phyloP scores from a whole-genome alignment of 2,888 invertebrate genomes.

The Xestia xanthographa region DNA sequence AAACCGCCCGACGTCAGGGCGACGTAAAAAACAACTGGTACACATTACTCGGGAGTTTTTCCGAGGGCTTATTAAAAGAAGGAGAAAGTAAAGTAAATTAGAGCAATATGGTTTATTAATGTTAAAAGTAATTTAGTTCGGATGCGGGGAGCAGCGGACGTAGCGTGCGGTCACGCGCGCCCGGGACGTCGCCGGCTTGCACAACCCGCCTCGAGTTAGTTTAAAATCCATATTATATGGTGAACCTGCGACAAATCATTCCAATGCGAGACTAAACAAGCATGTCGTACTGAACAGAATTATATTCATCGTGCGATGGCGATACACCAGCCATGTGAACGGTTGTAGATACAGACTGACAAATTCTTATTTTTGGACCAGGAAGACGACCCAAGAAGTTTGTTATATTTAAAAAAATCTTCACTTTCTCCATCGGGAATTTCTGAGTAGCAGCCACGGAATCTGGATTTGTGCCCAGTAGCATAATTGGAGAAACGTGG shows the following conservation, averaged over 20 bases:
- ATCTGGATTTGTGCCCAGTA: background rate
- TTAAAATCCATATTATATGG: conserved; percentile 59
- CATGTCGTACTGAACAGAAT: background rate
- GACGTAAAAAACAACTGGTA: conserved; percentile 89
- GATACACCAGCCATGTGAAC: background rate
- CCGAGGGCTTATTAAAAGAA: conserved; percentile 89
- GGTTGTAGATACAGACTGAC: background rate
- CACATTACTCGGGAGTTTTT: conserved; percentile 84
- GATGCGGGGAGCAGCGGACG: conserved; percentile 77
- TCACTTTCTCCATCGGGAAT: background rate
- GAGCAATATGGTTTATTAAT: conserved; percentile 89
- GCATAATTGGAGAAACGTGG: too few species aligned
- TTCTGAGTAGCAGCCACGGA: background rate
- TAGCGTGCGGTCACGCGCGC: conserved; percentile 82
- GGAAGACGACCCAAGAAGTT: too few species aligned
- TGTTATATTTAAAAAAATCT: background rate
- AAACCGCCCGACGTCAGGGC: conserved; percentile 85
- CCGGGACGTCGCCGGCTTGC: conserved; percentile 73
- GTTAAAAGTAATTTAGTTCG: conserved; percentile 88
- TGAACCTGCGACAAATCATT: conserved; percentile 56
- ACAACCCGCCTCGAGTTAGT: conserved; percentile 66
- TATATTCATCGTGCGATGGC: background rate
- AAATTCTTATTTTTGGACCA: background rate
- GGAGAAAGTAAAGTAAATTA: conserved; percentile 89
- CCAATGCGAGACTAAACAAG: conserved; percentile 35